Evolutionary conservation across 1,140 invertebrate genomes (phyloP).

Genomic region (Drosophila carrolli): DNA sequence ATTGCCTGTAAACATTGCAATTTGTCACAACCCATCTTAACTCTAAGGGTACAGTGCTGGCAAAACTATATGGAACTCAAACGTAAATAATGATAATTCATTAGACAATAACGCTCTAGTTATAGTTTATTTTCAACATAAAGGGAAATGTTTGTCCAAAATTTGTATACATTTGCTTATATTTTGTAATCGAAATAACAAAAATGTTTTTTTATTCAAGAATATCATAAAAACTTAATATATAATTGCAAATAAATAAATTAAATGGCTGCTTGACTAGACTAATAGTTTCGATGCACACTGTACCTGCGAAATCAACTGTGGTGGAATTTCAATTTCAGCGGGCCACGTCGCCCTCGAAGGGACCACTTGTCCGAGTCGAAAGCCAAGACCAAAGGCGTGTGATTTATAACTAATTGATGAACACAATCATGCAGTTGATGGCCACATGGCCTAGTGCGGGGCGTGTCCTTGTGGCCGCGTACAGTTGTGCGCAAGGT

Average conservation of each 20-base stretch:
- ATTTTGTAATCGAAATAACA: no score
- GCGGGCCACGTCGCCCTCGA: slow-evolving; percentile 18
- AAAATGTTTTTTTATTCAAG: no score
- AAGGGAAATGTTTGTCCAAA: no score
- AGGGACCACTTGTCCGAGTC: slow-evolving; percentile 20
- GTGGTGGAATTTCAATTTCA: slow-evolving; percentile 27
- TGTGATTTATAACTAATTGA: slow-evolving; percentile 80
- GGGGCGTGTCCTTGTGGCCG: slow-evolving; percentile 14
- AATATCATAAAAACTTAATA: no score
- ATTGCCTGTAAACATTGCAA: slow-evolving; percentile 53
- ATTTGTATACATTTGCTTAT: no score
- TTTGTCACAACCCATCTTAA: slow-evolving; percentile 35
- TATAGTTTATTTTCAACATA: no score
- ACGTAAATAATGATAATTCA: no score
- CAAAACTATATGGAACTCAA: not conserved
- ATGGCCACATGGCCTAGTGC: slow-evolving; percentile 38
- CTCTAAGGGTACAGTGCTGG: not conserved
- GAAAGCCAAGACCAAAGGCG: slow-evolving; percentile 30
- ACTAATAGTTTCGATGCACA: not conserved
- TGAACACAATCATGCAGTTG: slow-evolving; percentile 70
- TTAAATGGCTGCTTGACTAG: not conserved
- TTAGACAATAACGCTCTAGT: no score
- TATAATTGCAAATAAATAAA: not conserved
- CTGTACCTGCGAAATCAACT: slow-evolving; percentile 9
- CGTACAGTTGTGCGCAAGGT: slow-evolving; percentile 66